Evolutionary conservation across 2,888 invertebrate species (phyloP), one percentile per base, ranked within the genome.

Genomic region (Acleris laterana): DNA sequence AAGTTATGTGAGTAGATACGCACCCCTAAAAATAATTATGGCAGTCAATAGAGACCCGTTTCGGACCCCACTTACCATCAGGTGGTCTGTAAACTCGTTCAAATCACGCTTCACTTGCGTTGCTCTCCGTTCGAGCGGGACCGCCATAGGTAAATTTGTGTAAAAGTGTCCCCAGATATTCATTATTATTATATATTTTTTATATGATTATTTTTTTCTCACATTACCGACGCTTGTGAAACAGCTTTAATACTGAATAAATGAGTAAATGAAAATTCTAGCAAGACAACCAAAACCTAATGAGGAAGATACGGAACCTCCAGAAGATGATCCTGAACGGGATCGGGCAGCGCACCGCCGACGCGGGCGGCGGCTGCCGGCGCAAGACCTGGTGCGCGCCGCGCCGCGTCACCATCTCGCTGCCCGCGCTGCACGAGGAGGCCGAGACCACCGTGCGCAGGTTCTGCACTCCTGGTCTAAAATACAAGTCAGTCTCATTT

Each of bases 391-490:
- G 77, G 13, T 77, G 77, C 11, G 83, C 77, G 11, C 83, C 81
- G 1, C 75, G 91, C 2, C 74, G 92, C 0, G 77, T 83, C 46
- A 91, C 92, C 1, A 91, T 92, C 68, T 87, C 88, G 0, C 64
- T 86, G 16, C 82, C 82, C 19, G 69, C 82, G 0, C 79, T 81
- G 11, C 74, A 81, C 2, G 85, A 85, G 25, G 79, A 83, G 13
- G 63, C 74, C 0, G 70, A 76, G 0, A 74, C 81, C 0, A 17
- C 63, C 7, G 68, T 82, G 52, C 85, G 84, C 0, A 84, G 80
- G 72, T 90, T 90, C 68, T 83, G 85, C 69, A 92, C 91, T 0
- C 92, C 92, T 1, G 77, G 77, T 44, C 74, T 90, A 38, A 91
- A 92, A 64, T 91, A 90, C 72, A 92, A 91, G 92, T 92, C 69